phyloP scores from a whole-genome alignment of 2,888 invertebrate species.

The Carabus problematicus region DNA sequence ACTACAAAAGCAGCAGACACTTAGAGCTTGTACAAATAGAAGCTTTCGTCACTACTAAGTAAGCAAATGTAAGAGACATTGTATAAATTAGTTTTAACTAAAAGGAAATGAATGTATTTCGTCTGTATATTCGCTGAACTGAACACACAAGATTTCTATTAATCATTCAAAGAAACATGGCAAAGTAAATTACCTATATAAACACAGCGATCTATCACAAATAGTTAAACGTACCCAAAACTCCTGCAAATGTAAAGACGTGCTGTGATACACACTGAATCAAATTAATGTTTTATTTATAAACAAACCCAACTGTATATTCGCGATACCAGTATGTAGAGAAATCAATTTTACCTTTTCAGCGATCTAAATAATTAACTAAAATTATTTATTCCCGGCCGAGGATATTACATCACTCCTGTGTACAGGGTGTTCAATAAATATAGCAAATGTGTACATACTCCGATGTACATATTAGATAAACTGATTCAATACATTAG shows the following conservation, averaged over 20 bases:
- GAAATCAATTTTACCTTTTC: too few species aligned
- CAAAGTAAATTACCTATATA: constrained; percentile 23
- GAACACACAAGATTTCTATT: constrained; percentile 37
- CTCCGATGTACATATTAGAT: too few species aligned
- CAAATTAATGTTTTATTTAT: not conserved
- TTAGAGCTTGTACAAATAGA: not conserved
- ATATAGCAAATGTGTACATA: too few species aligned
- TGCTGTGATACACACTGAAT: not conserved
- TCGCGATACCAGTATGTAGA: too few species aligned
- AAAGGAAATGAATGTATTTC: constrained; percentile 18
- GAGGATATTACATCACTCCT: too few species aligned
- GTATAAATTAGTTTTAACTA: not conserved
- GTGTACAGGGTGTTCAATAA: too few species aligned
- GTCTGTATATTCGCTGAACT: constrained; percentile 26
- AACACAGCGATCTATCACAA: constrained; percentile 26
- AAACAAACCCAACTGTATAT: too few species aligned
- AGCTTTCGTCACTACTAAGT: not conserved
- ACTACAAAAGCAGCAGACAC: too few species aligned
- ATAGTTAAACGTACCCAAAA: not conserved
- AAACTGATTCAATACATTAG: too few species aligned
- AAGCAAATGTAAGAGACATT: not conserved
- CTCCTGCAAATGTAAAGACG: not conserved
- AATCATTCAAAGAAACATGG: constrained; percentile 31
- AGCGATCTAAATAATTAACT: too few species aligned
- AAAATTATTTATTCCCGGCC: too few species aligned